Conservation (phyloP, 92 coral and sea anemone genomes). For the Phenganax marumi region DNA sequence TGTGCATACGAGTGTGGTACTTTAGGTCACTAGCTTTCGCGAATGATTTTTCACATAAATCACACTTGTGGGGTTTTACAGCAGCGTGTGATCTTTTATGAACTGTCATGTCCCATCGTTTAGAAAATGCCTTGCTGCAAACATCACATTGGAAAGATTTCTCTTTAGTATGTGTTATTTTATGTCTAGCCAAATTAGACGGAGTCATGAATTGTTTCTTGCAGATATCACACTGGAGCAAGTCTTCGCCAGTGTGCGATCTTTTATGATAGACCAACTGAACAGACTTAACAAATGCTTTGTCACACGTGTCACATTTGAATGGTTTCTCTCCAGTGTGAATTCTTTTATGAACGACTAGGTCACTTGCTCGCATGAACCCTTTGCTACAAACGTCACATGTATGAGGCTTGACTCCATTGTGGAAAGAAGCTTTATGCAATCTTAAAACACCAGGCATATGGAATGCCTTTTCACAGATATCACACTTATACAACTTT, state of each 20-base stretch:
- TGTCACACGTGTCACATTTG: conserved; percentile 12
- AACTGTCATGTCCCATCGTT: conserved; percentile 18
- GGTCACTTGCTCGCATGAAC: conserved; percentile 2
- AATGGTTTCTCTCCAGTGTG: conserved; percentile 18
- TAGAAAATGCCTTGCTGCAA: conserved; percentile 6
- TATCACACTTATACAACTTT: conserved; percentile 8
- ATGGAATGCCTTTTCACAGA: conserved; percentile 3
- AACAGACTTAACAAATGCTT: conserved; percentile 9
- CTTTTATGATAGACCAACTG: conserved; percentile 7
- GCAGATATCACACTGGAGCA: conserved; percentile 10
- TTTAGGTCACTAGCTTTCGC: conserved; percentile 9
- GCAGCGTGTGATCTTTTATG: neutral
- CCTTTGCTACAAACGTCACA: conserved; percentile 13
- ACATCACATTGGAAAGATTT: conserved; percentile 13
- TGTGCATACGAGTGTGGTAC: conserved; percentile 10
- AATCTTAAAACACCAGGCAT: conserved; percentile 6
- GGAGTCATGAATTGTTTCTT: conserved; percentile 5
- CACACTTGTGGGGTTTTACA: conserved; percentile 10
- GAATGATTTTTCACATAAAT: conserved; percentile 15
- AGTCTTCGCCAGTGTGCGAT: conserved; percentile 3
- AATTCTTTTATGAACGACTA: conserved; percentile 9
- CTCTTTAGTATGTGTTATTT: neutral
- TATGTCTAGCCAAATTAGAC: conserved; percentile 13
- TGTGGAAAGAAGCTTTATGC: conserved; percentile 3
- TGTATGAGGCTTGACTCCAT: conserved; percentile 8